Base-by-base conservation (phyloP, 2,797 vertebrate species). In the Melanotaenia pygmaea region DNA sequence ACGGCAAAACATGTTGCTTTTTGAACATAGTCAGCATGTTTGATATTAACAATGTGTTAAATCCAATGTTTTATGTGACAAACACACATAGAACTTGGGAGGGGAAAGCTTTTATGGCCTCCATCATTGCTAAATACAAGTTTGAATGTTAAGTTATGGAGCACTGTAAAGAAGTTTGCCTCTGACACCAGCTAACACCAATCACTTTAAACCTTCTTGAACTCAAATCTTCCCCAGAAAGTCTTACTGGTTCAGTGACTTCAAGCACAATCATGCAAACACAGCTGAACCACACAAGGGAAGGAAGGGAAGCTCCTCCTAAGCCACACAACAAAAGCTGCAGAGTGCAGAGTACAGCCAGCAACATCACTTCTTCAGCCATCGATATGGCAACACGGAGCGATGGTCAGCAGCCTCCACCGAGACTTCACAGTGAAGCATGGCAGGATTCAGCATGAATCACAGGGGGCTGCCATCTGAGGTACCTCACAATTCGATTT, bases 291-390 rank as follows among this genome's bases (percentile, higher is more conserved):
- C 59, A 0, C 4, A 11, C 24, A 0, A 32, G 69, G 37, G 62
- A 54, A 34, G 56, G 72, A 70, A 70, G 73, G 74, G 72, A 79
- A 78, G 32, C 50, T 57, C 74, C 50, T 47, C 63, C 51, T 0
- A 37, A 83, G 76, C 78, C 4, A 37, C 51, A 54, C 72, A 72
- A 67, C 81, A 80, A 9, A 14, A 67, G 61, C 30, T 63, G 28
- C 63, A 13, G 51, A 14, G 47, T 0, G 40, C 64, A 34, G 64
- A 53, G 3, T 12, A 6, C 59, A 66, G 70, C 56, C 72, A 38
- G 16, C 68, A 4, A 59, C 72, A 51, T 30, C 67, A 22, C 75
- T 16, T 35, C 62, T 3, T 38, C 51, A 68, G 57, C 63, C 67
- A 38, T 47, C 64, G 16, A 1, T 1, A 1, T 16, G 16, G 16